A percentile compares a stretch with the other conserved stretches of the same genome.
Evolutionary conservation across 2,888 invertebrate species (phyloP).

Genomic region (Coronaproctus castanopsis): DNA sequence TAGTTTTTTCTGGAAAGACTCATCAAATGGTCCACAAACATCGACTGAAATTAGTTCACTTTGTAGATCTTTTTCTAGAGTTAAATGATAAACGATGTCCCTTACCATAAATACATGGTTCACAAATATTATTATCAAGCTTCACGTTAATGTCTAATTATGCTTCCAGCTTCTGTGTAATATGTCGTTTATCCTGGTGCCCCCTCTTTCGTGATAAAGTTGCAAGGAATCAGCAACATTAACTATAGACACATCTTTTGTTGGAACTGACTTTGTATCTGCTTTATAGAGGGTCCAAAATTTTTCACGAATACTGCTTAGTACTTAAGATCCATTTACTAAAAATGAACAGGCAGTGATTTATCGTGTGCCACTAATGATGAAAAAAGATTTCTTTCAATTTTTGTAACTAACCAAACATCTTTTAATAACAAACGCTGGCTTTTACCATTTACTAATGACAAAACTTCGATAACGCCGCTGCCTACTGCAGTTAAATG

Average conservation of each 20-base stretch:
- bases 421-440: neutral
- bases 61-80: slow-evolving; percentile 5
- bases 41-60: too few relatives aligned
- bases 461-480: neutral
- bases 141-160: slow-evolving; percentile 21
- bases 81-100: slow-evolving; percentile 21
- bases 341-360: too few relatives aligned
- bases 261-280: neutral
- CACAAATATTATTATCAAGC: slow-evolving; percentile 19
- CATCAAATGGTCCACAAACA: too few relatives aligned
- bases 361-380: slow-evolving; percentile 21
- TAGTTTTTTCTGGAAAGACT: too few relatives aligned
- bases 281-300: neutral
- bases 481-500: neutral
- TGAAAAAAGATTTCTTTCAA: slow-evolving; percentile 22
- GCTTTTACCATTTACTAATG: neutral
- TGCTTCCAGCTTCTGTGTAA: slow-evolving; percentile 20
- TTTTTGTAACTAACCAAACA: slow-evolving; percentile 20
- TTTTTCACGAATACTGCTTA: neutral
- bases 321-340: too few relatives aligned
- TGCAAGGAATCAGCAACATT: slow-evolving; percentile 15
- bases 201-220: slow-evolving; percentile 23
- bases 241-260: neutral
- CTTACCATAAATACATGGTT: slow-evolving; percentile 22
- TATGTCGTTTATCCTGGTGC: slow-evolving; percentile 23